Conservation (phyloP, 2,888 invertebrate genomes). For the Drosophila birchii region DNA sequence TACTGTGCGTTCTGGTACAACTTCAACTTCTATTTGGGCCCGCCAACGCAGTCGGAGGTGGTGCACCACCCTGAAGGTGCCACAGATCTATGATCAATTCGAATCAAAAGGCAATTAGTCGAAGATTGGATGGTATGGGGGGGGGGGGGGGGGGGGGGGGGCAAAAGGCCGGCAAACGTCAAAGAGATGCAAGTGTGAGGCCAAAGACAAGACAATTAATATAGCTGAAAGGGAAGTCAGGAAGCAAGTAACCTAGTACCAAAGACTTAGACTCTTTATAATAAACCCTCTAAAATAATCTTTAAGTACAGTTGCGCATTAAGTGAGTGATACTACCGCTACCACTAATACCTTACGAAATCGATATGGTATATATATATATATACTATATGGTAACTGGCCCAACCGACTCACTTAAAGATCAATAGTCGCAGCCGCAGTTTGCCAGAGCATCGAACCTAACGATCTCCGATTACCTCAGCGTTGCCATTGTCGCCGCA, state of each 20-base stretch:
- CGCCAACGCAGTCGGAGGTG: slow-evolving; percentile 42
- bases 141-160: no score
- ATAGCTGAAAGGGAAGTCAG: background rate
- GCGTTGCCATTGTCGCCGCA: slow-evolving; percentile 44
- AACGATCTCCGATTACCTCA: slow-evolving; percentile 42
- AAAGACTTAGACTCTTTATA: background rate
- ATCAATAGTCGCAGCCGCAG: slow-evolving; percentile 61
- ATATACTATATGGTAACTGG: slow-evolving; percentile 27
- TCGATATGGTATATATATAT: background rate
- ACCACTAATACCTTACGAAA: slow-evolving; percentile 38
- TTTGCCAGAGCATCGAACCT: slow-evolving; percentile 26
- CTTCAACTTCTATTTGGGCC: background rate
- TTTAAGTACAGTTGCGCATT: slow-evolving; percentile 28
- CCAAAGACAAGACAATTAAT: slow-evolving; percentile 22
- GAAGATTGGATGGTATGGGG: slow-evolving; percentile 49
- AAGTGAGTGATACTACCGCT: background rate
- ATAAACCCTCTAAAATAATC: background rate
- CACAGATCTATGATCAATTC: slow-evolving; percentile 67
- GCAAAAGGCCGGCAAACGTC: slow-evolving; percentile 26
- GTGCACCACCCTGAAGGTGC: slow-evolving; percentile 57
- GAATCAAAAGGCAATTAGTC: slow-evolving; percentile 62
- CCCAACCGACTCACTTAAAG: slow-evolving; percentile 74
- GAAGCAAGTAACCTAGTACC: background rate
- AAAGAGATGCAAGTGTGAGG: slow-evolving; percentile 4
- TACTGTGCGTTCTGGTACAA: slow-evolving; percentile 62